A percentile compares a stretch with the other conserved stretches of the same genome.
Conservation (phyloP, 2,113 vertebrate species). For the Nansenia antarctica region DNA sequence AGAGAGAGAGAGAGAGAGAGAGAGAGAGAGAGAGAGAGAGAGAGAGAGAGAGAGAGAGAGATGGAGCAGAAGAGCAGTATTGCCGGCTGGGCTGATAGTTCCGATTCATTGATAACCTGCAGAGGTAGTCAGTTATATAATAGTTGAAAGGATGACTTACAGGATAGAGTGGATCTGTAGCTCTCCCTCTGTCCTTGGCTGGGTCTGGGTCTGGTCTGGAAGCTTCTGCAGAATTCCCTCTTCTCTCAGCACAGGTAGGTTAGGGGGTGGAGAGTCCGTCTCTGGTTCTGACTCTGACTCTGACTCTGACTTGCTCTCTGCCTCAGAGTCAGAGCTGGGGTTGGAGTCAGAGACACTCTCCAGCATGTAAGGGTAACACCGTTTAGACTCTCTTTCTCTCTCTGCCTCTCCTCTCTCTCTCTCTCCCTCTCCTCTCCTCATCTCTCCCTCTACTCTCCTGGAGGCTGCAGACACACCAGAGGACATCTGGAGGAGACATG, state of each 20-base stretch:
- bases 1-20: too few relatives aligned
- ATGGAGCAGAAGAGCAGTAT: too few relatives aligned
- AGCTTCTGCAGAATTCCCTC: background rate
- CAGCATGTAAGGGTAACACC: background rate
- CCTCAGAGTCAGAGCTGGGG: background rate
- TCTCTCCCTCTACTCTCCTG: background rate
- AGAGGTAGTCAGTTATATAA: too few relatives aligned
- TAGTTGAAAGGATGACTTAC: conserved; percentile 22
- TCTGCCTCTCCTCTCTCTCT: too few relatives aligned
- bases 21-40: too few relatives aligned
- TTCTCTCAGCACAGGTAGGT: background rate
- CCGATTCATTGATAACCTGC: too few relatives aligned
- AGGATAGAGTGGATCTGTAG: conserved; percentile 31
- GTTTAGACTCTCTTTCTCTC: background rate
- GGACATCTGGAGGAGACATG: background rate
- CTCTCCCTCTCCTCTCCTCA: too few relatives aligned
- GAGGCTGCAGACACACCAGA: background rate
- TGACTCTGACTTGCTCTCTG: conserved; percentile 4
- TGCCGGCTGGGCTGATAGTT: too few relatives aligned
- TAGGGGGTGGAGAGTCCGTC: background rate
- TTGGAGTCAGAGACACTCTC: conserved; percentile 10
- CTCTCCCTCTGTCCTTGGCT: conserved; percentile 30
- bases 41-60: too few relatives aligned
- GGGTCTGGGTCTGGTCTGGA: background rate
- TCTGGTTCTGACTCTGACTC: background rate